Evolutionary conservation across 2,113 vertebrate species (phyloP), one percentile per base, ranked within the genome.

Genomic region (Heterotis niloticus): DNA sequence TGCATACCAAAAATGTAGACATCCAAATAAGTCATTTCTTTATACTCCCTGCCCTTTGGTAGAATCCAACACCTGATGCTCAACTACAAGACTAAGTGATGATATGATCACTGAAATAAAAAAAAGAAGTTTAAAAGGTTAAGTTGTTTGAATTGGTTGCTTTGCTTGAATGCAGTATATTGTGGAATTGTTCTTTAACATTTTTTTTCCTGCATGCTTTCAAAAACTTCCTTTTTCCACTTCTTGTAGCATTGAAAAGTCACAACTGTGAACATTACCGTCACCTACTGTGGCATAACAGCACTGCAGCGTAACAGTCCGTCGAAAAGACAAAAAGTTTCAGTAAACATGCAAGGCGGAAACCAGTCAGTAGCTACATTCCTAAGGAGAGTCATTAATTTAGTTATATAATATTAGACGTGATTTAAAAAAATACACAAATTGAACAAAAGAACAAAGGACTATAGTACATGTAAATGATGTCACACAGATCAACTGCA

Each of bases 231-330:
- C 4, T 20, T 62, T 62, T 14, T 24, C 12, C 89, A 88, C 87
- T 76, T 59, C 72, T 79, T 83, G 83, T 76, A 77, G 79, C 80
- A 80, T 62, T 77, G 83, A 52, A 82, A 79, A 79, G 59, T 64
- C 81, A 78, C 70, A 87, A 83, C 82, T 60, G 88, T 88, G 88
- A 85, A 34, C 80, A 76, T 89, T 88, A 88, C 86, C 88, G 88
- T 90, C 92, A 91, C 90, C 92, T 93, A 91, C 85, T 86, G 91
- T 89, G 85, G 77, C 83, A 85, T 64, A 88, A 88, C 83, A 85
- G 89, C 82, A 88, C 89, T 91, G 92, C 85, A 85, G 82, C 76
- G 82, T 81, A 84, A 85, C 82, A 81, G 81, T 77, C 80, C 88
- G 85, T 84, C 80, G 81, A 79, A 75, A 80, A 83, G 86, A 85